Conservation (phyloP, 2,888 invertebrate genomes). For the Hermaeophaga mercurialis region DNA sequence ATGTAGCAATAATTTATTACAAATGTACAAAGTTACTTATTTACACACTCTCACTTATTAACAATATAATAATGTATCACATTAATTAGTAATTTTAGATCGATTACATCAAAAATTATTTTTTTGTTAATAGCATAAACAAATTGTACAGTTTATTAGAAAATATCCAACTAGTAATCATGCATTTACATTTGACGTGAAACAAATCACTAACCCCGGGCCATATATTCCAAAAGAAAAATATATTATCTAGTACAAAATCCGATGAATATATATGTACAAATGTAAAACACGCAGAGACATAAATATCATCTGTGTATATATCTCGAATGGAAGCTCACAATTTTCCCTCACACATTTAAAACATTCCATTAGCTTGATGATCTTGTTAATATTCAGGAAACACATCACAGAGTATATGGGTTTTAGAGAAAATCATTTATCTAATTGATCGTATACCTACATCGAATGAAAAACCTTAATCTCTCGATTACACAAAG, state of each 20-base stretch:
- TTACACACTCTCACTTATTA: no score
- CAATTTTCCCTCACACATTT: constrained; percentile 17
- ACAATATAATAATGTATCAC: no score
- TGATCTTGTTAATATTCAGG: constrained; percentile 24
- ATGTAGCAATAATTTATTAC: no score
- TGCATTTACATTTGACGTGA: no score
- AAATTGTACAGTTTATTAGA: no score
- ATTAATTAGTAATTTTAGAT: no score
- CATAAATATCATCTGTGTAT: constrained; percentile 19
- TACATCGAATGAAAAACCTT: no score
- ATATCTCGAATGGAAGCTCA: constrained; percentile 7
- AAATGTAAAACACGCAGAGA: constrained; percentile 14
- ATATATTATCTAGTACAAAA: constrained; percentile 2
- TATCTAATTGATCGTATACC: constrained; percentile 20
- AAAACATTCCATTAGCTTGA: constrained; percentile 23
- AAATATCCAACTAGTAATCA: no score
- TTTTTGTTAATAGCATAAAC: no score
- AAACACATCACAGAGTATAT: constrained; percentile 12
- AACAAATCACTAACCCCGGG: neutral
- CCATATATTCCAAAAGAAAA: constrained; percentile 1
- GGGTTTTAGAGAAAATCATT: constrained; percentile 10
- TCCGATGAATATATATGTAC: neutral
- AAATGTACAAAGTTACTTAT: no score
- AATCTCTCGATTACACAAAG: no score
- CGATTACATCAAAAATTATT: no score